These are phyloP conservation scores for Drosophila mulleri DNA, from an alignment of 2,888 invertebrate species.

Conservation along the genomic window DNA sequence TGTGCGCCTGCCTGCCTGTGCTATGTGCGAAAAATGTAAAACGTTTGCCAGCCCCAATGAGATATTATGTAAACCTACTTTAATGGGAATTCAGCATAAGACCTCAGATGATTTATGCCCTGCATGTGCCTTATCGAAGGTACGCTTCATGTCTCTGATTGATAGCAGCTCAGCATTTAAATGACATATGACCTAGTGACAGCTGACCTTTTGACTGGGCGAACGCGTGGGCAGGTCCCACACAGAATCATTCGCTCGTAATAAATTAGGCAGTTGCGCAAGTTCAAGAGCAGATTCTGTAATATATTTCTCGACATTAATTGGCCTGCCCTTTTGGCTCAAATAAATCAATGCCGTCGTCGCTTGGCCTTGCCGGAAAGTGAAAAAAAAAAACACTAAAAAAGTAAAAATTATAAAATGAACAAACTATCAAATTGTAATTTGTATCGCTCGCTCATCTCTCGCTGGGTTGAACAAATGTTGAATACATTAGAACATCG, in stretches of 20 bases:
- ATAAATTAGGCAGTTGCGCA: slow-evolving; percentile 66
- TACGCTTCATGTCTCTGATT: slow-evolving; percentile 1
- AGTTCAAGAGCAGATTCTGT: slow-evolving; percentile 70
- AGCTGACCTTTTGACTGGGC: slow-evolving; percentile 25
- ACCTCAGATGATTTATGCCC: neutral
- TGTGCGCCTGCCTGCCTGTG: neutral
- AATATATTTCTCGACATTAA: slow-evolving; percentile 48
- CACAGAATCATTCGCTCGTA: slow-evolving; percentile 52
- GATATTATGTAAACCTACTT: neutral
- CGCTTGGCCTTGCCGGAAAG: slow-evolving; percentile 41
- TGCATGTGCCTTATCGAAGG: neutral
- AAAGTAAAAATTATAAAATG: neutral
- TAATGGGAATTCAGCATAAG: too few relatives aligned
- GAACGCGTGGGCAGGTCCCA: neutral
- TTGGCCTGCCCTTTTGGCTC: slow-evolving; percentile 45
- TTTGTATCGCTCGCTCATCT: slow-evolving; percentile 22
- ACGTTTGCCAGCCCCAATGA: slow-evolving; percentile 32
- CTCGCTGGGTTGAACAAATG: slow-evolving; percentile 4
- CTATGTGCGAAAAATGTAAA: slow-evolving; percentile 66
- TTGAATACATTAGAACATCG: slow-evolving; percentile 14
- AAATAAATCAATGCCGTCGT: slow-evolving; percentile 60
- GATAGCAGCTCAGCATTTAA: slow-evolving; percentile 3
- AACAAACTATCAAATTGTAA: slow-evolving; percentile 56
- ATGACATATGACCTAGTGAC: slow-evolving; percentile 5
- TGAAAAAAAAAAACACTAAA: neutral